These are phyloP conservation scores for Potamilus streckersoni DNA, from an alignment of 1,140 invertebrate species.

Conservation along the genomic window DNA sequence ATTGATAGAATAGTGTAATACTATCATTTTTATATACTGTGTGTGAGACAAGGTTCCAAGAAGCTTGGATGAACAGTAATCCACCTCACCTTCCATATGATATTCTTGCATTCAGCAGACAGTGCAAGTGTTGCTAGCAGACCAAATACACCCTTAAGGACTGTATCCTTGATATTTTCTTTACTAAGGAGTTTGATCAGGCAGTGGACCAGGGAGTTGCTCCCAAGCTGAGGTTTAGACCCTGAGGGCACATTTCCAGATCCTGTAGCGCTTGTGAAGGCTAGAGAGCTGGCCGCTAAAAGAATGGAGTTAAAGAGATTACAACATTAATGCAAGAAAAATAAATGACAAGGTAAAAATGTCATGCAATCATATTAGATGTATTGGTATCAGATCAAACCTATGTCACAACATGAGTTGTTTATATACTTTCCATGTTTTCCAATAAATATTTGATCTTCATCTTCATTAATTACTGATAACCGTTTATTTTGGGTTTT, in stretches of 20 bases:
- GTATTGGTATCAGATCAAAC: no score
- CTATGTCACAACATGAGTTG: no score
- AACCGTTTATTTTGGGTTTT: no score
- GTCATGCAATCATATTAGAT: no score
- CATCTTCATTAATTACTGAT: no score
- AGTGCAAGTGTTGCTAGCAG: conserved; percentile 53
- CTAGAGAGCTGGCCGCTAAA: conserved; percentile 58
- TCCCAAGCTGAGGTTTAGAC: conserved; percentile 35
- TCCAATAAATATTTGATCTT: no score
- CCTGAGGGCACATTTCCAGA: not conserved
- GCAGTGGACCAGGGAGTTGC: conserved; percentile 57
- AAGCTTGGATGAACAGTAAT: not conserved
- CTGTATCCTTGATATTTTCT: conserved; percentile 40
- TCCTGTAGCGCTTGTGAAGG: conserved; percentile 35
- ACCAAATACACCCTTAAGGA: conserved; percentile 42
- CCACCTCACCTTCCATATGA: conserved; percentile 61
- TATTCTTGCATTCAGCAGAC: conserved; percentile 59
- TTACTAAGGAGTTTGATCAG: conserved; percentile 51
- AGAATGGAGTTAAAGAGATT: not conserved
- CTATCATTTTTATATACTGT: not conserved
- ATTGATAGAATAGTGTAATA: not conserved
- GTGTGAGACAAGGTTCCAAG: not conserved
- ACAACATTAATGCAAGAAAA: not conserved
- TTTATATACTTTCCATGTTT: no score
- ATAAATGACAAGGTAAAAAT: no score